Percentiles rank a stretch among this genome's conserved stretches.
Conservation (phyloP, 2,113 vertebrate species). For the Mobula birostris region DNA sequence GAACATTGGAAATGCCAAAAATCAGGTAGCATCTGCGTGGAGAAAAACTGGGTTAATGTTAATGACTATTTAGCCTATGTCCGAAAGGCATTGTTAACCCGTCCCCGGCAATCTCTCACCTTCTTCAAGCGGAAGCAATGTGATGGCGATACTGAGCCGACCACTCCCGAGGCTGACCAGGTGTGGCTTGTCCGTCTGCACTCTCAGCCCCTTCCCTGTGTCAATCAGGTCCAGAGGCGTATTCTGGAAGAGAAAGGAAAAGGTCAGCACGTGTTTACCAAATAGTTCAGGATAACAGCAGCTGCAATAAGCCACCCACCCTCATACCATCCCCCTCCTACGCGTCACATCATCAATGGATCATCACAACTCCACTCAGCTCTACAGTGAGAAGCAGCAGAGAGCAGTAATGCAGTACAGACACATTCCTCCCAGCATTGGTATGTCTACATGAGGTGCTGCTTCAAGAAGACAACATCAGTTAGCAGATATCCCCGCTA, state of each 20-base stretch:
- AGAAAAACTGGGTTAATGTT: no score
- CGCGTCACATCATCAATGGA: neutral
- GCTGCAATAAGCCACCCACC: neutral
- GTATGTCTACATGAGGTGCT: no score
- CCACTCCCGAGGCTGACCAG: conserved; percentile 94
- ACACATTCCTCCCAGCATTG: no score
- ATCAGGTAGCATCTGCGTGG: no score
- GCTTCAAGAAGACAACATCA: no score
- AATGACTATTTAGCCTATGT: neutral
- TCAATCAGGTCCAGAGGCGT: conserved; percentile 84
- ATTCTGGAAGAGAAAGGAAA: conserved; percentile 56
- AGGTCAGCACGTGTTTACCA: neutral
- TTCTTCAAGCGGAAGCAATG: conserved; percentile 82
- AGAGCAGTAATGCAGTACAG: no score
- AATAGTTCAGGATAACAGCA: neutral
- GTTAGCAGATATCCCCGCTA: no score
- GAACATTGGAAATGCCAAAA: no score
- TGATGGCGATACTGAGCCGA: conserved; percentile 86
- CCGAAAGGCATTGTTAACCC: no score
- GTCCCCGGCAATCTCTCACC: conserved; percentile 56
- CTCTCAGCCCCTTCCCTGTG: conserved; percentile 80
- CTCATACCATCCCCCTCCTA: neutral
- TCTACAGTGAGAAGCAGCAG: no score
- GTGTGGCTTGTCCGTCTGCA: conserved; percentile 87
- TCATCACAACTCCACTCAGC: neutral